These are phyloP conservation scores for Papilio aristodemus DNA, from an alignment of 1,140 invertebrate genomes.

Conservation along the genomic window DNA sequence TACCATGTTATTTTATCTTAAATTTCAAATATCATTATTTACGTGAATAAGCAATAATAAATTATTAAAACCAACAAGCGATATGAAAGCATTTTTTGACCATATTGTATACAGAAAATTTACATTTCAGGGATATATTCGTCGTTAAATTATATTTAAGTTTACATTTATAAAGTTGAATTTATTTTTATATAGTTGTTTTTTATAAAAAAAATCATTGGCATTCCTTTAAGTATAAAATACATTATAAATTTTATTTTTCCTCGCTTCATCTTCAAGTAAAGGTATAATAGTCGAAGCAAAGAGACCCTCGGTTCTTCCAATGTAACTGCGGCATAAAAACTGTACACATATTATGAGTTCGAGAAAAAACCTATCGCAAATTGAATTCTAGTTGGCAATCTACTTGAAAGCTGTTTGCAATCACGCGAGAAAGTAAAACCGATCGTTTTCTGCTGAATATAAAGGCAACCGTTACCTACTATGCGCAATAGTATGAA, in stretches of 20 bases:
- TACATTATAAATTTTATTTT: background rate
- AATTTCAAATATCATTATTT: conserved; percentile 8
- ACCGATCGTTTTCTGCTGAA: conserved; percentile 51
- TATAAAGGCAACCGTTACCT: conserved; percentile 37
- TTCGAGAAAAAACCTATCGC: conserved; percentile 44
- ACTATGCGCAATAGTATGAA: conserved; percentile 26
- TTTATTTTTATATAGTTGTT: too few relatives aligned
- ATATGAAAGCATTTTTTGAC: too few relatives aligned
- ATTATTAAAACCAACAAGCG: background rate
- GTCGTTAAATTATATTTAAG: too few relatives aligned
- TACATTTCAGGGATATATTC: too few relatives aligned
- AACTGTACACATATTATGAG: conserved; percentile 32
- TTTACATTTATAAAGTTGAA: too few relatives aligned
- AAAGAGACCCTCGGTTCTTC: conserved; percentile 5
- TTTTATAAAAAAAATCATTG: background rate
- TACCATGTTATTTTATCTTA: background rate
- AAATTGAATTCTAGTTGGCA: conserved; percentile 57
- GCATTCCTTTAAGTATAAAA: background rate
- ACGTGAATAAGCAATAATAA: background rate
- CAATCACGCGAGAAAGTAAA: conserved; percentile 46
- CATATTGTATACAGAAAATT: too few relatives aligned
- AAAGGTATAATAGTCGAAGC: conserved; percentile 18
- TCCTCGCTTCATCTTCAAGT: background rate
- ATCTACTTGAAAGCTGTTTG: conserved; percentile 59
- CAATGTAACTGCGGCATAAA: conserved; percentile 25